Base-by-base conservation (phyloP, 2,797 vertebrate species). In the Phataginus tricuspis region DNA sequence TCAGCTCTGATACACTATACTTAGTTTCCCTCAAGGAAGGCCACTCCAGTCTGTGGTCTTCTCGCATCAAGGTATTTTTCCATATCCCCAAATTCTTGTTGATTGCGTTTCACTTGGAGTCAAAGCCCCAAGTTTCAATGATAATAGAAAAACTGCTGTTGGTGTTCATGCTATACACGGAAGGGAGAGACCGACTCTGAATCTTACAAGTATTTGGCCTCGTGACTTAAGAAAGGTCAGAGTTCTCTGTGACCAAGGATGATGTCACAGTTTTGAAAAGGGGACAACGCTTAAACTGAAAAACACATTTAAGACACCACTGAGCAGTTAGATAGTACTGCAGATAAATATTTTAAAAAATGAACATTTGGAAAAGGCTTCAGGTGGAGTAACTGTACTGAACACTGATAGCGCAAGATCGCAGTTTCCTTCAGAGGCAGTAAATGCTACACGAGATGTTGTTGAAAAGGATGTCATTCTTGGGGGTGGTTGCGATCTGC, bases 221-320 rank as follows among this genome's bases (percentile, higher is more conserved):
- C 99, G 99, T 5, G 99, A 99, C 98, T 99, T 99, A 0, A 99
- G 99, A 49, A 99, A 98, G 96, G 98, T 99, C 0, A 99, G 99
- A 99, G 98, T 99, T 99, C 64, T 99, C 99, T 91, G 99, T 99
- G 57, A 99, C 99, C 49, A 99, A 99, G 96, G 99, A 99, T 25
- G 99, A 99, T 98, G 99, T 99, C 16, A 98, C 99, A 99, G 97
- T 99, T 34, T 99, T 99, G 99, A 6, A 99, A 99, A 3, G 99
- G 99, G 37, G 99, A 98, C 91, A 96, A 98, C 95, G 95, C 98
- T 25, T 99, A 99, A 9, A 85, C 99, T 1, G 99, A 99, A 89
- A 99, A 99, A 86, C 99, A 99, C 0, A 98, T 98, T 6, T 97
- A 98, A 0, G 99, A 99, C 98, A 99, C 99, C 1, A 95, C 78